These are phyloP conservation scores for Halictus quadricinctus DNA, from an alignment of 2,888 invertebrate species.

Conservation along the genomic window DNA sequence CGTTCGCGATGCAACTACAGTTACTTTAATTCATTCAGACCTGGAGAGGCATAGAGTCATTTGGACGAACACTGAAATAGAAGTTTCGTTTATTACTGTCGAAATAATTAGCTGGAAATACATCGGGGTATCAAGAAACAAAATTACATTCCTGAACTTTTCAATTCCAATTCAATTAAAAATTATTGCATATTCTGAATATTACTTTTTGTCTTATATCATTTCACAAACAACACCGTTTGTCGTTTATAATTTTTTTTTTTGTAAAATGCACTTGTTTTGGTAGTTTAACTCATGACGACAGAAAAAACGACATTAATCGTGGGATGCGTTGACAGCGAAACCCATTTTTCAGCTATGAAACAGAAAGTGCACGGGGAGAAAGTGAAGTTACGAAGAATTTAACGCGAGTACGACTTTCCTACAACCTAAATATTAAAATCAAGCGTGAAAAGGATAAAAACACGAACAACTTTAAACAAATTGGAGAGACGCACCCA, in stretches of 20 bases:
- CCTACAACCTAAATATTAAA: background rate
- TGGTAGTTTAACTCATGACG: background rate
- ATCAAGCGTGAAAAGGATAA: background rate
- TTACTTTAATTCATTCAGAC: constrained; percentile 18
- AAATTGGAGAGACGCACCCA: background rate
- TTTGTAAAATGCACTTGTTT: background rate
- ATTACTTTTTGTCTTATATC: background rate
- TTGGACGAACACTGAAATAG: background rate
- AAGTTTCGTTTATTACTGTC: background rate
- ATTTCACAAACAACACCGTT: background rate
- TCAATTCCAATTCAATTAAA: background rate
- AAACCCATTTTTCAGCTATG: background rate
- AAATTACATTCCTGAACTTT: background rate
- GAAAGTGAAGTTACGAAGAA: background rate
- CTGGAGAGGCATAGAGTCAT: background rate
- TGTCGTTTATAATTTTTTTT: background rate
- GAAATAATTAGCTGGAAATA: background rate
- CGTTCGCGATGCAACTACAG: background rate
- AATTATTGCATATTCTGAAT: background rate
- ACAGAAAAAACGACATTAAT: background rate
- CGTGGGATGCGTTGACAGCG: background rate
- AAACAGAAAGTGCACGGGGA: background rate
- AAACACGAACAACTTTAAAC: background rate
- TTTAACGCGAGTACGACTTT: constrained; percentile 7
- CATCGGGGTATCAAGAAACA: background rate